Evolutionary conservation across 2,797 vertebrate species (phyloP).

Genomic region (Pangasius sanitwongsei): DNA sequence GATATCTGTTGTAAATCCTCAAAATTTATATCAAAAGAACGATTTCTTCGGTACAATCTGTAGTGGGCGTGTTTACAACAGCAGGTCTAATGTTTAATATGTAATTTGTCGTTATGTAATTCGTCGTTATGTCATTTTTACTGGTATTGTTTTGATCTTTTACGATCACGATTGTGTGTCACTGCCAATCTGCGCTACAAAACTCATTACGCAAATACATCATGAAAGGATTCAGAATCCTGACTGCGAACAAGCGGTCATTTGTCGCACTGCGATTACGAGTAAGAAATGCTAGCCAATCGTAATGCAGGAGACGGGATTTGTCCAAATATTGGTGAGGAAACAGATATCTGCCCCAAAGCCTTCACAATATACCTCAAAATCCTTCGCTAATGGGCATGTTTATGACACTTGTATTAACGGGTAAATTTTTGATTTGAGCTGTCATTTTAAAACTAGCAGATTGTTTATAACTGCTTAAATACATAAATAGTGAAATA

Average conservation of each 20-base stretch:
- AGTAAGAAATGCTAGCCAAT: background rate
- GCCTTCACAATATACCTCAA: background rate
- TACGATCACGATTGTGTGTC: background rate
- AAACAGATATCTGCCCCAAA: background rate
- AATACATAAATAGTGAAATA: background rate
- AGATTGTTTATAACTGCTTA: background rate
- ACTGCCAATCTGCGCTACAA: background rate
- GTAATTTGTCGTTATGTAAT: background rate
- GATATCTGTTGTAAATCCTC: background rate
- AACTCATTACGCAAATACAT: background rate
- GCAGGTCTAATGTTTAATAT: background rate
- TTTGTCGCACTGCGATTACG: background rate
- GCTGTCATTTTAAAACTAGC: background rate
- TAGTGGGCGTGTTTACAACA: background rate
- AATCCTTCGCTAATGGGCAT: background rate
- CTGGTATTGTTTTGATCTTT: background rate
- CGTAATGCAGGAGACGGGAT: background rate
- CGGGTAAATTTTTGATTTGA: background rate
- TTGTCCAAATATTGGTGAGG: no score
- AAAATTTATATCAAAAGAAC: background rate
- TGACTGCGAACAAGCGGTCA: background rate
- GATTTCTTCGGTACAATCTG: background rate
- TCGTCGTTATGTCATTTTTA: background rate
- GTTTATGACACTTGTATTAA: background rate
- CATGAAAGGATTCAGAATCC: background rate